A percentile compares a stretch with the other conserved stretches of the same genome.
phyloP scores from a whole-genome alignment of 1,140 invertebrate genomes.

The Panagrolaimus sp. region DNA sequence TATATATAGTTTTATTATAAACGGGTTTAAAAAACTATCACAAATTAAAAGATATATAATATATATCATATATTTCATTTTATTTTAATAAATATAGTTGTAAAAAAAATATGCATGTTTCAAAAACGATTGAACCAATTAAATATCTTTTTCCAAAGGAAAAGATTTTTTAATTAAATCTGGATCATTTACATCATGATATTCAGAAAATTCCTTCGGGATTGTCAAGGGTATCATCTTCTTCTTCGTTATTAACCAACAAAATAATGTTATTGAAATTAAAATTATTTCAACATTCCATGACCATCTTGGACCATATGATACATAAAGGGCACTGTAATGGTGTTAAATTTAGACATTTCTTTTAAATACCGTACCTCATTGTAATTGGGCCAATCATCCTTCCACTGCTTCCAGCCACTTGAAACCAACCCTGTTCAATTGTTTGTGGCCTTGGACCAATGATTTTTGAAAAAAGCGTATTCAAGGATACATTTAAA shows the following conservation, averaged over 20 bases:
- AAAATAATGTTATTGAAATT: not conserved
- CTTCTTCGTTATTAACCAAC: not conserved
- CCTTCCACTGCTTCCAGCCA: slow-evolving; percentile 29
- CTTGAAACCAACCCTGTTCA: slow-evolving; percentile 38
- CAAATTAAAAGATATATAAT: too few species aligned
- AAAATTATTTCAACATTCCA: slow-evolving; percentile 16
- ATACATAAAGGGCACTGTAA: not conserved
- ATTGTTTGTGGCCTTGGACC: slow-evolving; percentile 38
- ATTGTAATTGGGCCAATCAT: slow-evolving; percentile 22
- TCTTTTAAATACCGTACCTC: not conserved
- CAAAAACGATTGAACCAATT: too few species aligned
- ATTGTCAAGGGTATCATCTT: not conserved
- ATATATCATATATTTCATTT: too few species aligned
- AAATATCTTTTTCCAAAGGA: too few species aligned
- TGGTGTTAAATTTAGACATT: too few species aligned
- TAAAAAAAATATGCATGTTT: too few species aligned
- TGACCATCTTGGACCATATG: not conserved
- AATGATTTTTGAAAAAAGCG: slow-evolving; percentile 41
- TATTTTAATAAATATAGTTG: too few species aligned
- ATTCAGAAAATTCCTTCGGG: not conserved
- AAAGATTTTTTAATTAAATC: too few species aligned
- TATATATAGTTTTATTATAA: too few species aligned
- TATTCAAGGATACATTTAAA: slow-evolving; percentile 43
- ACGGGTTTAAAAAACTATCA: too few species aligned
- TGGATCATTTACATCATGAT: not conserved